These are phyloP conservation scores for Desmodus rotundus DNA, from an alignment of 2,113 vertebrate species.

Conservation along the genomic window DNA sequence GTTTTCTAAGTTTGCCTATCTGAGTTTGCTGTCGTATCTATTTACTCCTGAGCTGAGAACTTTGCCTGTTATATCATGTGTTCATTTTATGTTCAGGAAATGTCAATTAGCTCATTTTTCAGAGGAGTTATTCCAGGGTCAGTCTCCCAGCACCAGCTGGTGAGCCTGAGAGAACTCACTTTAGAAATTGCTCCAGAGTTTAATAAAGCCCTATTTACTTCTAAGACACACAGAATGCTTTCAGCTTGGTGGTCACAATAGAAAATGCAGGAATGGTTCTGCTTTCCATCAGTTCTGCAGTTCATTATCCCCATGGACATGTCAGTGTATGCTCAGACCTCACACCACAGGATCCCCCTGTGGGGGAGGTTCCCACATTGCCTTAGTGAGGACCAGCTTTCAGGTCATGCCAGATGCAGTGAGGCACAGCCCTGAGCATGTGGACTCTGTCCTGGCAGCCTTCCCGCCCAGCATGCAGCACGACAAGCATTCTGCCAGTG, in stretches of 20 bases:
- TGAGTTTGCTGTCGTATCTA: background rate
- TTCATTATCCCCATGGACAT: background rate
- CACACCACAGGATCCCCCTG: background rate
- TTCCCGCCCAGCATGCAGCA: background rate
- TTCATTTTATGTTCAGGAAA: background rate
- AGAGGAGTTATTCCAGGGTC: background rate
- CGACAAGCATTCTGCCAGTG: background rate
- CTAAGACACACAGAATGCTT: background rate
- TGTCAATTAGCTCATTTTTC: background rate
- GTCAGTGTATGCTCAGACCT: background rate
- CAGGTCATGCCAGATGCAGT: background rate
- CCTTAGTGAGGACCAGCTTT: background rate
- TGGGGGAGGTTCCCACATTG: background rate
- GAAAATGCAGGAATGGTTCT: slow-evolving; percentile 10
- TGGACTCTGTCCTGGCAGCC: background rate
- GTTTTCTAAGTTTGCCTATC: background rate
- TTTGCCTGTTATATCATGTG: background rate
- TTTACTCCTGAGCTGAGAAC: background rate
- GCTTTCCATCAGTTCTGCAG: background rate
- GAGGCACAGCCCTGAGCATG: background rate
- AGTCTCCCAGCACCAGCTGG: background rate
- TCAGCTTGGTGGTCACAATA: background rate
- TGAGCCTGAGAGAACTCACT: background rate
- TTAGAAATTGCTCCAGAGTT: background rate
- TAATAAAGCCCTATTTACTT: background rate